Conservation (phyloP, 1,140 invertebrate species). For the Ptiloglossa arizonensis region DNA sequence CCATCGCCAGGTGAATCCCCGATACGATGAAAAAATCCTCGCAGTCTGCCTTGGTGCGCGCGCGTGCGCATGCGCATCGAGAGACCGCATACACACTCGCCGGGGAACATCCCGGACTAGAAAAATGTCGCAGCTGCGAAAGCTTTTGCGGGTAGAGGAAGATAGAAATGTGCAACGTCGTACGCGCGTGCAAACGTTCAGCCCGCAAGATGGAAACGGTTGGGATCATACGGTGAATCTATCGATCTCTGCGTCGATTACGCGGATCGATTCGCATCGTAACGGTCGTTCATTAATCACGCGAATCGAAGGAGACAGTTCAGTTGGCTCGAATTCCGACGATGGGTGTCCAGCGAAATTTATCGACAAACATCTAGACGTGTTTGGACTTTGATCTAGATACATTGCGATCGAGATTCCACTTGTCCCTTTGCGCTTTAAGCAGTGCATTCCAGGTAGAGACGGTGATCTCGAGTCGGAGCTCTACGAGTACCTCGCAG, state of each 20-base stretch:
- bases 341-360: too few species aligned
- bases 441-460: too few species aligned
- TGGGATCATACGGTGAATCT: too few species aligned
- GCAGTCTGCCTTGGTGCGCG: constrained; percentile 29
- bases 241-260: background rate
- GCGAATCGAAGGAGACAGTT: too few species aligned
- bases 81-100: background rate
- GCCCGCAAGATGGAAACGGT: background rate
- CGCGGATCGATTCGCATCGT: background rate
- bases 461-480: too few species aligned
- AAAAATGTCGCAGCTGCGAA: constrained; percentile 72
- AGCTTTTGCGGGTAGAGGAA: constrained; percentile 1
- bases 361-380: too few species aligned
- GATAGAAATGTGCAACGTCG: background rate
- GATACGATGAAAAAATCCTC: constrained; percentile 51
- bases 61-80: background rate
- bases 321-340: too few species aligned
- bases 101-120: constrained; percentile 44
- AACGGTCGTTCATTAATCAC: background rate
- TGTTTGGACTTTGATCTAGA: too few species aligned
- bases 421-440: too few species aligned
- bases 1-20: constrained; percentile 63
- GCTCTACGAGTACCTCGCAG: too few species aligned
- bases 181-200: background rate
- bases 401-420: too few species aligned